phyloP scores from a whole-genome alignment of 1,140 invertebrate species.

The Propsilocerus akamusi region DNA sequence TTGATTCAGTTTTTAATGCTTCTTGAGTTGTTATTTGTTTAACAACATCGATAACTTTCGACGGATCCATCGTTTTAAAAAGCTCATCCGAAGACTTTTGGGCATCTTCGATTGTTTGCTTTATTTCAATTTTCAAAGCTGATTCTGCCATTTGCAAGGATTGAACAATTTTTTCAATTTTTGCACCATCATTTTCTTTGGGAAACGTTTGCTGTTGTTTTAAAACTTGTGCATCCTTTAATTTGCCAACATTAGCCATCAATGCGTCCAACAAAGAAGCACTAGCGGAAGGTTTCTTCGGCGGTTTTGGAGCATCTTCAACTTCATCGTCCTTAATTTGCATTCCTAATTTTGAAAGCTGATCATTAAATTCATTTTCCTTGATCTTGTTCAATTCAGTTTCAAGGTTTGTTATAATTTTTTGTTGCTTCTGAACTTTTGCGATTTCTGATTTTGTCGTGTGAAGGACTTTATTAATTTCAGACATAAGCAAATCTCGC shows the following conservation, averaged over 20 bases:
- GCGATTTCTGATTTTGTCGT: neutral
- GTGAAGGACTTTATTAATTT: neutral
- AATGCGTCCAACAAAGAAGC: neutral
- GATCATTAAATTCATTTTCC: neutral
- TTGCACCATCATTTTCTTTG: neutral
- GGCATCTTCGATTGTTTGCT: too few species aligned
- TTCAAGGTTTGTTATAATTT: neutral
- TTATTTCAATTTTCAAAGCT: too few species aligned
- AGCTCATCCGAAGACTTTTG: too few species aligned
- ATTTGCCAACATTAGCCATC: neutral
- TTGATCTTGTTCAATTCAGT: neutral
- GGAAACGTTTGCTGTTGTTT: neutral
- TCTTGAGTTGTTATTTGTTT: too few species aligned
- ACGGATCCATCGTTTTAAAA: too few species aligned
- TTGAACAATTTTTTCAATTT: too few species aligned
- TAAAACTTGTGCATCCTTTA: neutral
- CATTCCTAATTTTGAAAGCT: neutral
- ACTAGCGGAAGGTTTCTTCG: neutral
- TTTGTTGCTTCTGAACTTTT: neutral
- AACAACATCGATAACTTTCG: too few species aligned
- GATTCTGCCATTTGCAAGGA: too few species aligned
- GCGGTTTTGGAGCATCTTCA: neutral
- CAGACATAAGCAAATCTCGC: neutral
- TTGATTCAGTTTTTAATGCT: too few species aligned
- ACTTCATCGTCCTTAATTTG: neutral